Evolutionary conservation across 2,888 invertebrate species (phyloP).

Genomic region (Acrobasis suavella): DNA sequence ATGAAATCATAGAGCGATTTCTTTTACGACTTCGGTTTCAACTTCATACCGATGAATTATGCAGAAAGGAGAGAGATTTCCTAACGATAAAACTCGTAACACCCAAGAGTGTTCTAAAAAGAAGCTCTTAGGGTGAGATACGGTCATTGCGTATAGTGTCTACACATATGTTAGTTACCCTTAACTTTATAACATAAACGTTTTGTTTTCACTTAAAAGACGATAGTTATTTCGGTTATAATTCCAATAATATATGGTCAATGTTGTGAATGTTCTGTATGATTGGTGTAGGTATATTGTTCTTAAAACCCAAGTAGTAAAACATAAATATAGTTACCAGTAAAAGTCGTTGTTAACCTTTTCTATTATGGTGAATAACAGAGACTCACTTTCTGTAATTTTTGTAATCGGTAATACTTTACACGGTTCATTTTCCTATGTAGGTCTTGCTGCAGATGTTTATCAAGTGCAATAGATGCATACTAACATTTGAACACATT

Average conservation of each 20-base stretch:
- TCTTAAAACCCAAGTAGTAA: too few species aligned
- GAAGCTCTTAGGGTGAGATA: constrained; percentile 68
- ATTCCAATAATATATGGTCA: background rate
- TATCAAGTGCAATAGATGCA: too few species aligned
- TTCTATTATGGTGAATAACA: too few species aligned
- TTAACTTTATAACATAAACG: background rate
- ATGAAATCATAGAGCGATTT: constrained; percentile 82
- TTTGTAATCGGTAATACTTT: too few species aligned
- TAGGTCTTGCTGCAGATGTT: too few species aligned
- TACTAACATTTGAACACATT: too few species aligned
- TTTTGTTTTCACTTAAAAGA: background rate
- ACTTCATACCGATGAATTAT: constrained; percentile 82
- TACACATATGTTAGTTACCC: constrained; percentile 12
- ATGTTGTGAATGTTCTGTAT: too few species aligned
- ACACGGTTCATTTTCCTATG: too few species aligned
- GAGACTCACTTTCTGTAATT: too few species aligned
- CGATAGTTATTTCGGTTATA: background rate
- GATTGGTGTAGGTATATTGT: too few species aligned
- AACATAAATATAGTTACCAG: too few species aligned
- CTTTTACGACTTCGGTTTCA: constrained; percentile 82
- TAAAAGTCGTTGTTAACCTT: too few species aligned
- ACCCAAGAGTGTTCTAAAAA: constrained; percentile 76
- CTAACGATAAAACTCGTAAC: constrained; percentile 78
- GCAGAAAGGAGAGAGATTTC: constrained; percentile 80
- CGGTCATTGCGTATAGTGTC: constrained; percentile 32